These are phyloP conservation scores for Anableps anableps DNA, from an alignment of 2,797 vertebrate species.

Conservation along the genomic window DNA sequence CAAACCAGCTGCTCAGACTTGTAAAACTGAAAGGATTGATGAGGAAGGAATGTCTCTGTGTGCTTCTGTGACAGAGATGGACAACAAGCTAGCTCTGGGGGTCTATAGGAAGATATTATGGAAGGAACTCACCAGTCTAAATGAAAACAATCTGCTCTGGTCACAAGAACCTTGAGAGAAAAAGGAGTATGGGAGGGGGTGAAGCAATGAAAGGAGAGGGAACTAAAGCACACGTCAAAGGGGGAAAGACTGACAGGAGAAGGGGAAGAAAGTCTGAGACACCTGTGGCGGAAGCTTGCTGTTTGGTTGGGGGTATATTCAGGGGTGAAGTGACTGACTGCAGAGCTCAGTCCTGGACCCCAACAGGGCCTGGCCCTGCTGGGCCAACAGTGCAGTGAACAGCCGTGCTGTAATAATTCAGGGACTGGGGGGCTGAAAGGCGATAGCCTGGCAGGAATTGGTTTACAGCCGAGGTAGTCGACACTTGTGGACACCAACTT, in stretches of 20 bases:
- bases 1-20: conserved; percentile 76
- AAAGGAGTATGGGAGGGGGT: conserved; percentile 46
- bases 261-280: conserved; percentile 70
- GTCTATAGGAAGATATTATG: conserved; percentile 60
- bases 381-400: conserved; percentile 57
- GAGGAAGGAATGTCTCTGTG: conserved; percentile 56
- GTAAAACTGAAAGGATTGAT: conserved; percentile 66
- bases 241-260: conserved; percentile 67
- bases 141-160: conserved; percentile 80
- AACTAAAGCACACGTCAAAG: conserved; percentile 67
- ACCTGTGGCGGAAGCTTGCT: conserved; percentile 71
- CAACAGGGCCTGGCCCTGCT: conserved; percentile 56
- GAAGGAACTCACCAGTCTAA: conserved; percentile 63
- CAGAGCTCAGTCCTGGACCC: conserved; percentile 42
- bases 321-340: conserved; percentile 35
- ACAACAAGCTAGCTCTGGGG: conserved; percentile 36
- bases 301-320: conserved; percentile 40
- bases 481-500: conserved; percentile 73
- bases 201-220: conserved; percentile 43
- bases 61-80: conserved; percentile 39
- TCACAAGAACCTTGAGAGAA: conserved; percentile 53
- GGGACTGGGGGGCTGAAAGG: conserved; percentile 75
- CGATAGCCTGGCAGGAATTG: conserved; percentile 76
- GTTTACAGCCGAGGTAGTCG: conserved; percentile 73
- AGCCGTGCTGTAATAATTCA: conserved; percentile 77